Percentiles rank a stretch among this genome's conserved stretches.
phyloP scores from a whole-genome alignment of 2,113 vertebrate species.

The Etheostoma spectabile region DNA sequence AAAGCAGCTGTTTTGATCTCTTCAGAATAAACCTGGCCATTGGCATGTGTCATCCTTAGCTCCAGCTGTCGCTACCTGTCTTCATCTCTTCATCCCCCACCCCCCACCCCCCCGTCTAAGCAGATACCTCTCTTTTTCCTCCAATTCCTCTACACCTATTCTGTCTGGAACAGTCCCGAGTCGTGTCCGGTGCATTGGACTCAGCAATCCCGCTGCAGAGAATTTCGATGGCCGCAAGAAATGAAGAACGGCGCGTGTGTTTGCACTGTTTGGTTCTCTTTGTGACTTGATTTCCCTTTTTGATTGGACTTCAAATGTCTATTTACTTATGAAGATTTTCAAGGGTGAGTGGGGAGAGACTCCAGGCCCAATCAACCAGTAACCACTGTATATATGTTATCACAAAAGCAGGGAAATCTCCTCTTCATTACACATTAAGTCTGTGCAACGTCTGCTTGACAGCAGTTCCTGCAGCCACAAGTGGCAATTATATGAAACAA shows the following conservation, averaged over 20 bases:
- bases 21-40: conserved; percentile 40
- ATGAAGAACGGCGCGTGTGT: background rate
- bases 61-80: conserved; percentile 36
- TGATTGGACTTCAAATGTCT: background rate
- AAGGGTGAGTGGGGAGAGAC: background rate
- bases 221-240: background rate
- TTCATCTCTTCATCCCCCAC: conserved; percentile 7
- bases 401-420: background rate
- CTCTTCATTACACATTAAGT: background rate
- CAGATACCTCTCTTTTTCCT: conserved; percentile 24
- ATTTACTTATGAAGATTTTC: background rate
- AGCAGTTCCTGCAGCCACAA: background rate
- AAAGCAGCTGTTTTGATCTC: conserved; percentile 44
- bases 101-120: conserved; percentile 13
- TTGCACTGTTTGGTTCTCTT: background rate
- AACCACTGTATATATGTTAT: background rate
- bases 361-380: background rate
- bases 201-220: background rate
- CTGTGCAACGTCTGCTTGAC: background rate
- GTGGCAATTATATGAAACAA: background rate
- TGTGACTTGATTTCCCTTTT: conserved; percentile 1
- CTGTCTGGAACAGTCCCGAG: conserved; percentile 17
- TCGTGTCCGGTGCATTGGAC: background rate
- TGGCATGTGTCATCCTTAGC: conserved; percentile 36
- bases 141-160: conserved; percentile 14